These are phyloP conservation scores for Sesamia nonagrioides DNA, from an alignment of 1,140 invertebrate genomes.

Conservation along the genomic window DNA sequence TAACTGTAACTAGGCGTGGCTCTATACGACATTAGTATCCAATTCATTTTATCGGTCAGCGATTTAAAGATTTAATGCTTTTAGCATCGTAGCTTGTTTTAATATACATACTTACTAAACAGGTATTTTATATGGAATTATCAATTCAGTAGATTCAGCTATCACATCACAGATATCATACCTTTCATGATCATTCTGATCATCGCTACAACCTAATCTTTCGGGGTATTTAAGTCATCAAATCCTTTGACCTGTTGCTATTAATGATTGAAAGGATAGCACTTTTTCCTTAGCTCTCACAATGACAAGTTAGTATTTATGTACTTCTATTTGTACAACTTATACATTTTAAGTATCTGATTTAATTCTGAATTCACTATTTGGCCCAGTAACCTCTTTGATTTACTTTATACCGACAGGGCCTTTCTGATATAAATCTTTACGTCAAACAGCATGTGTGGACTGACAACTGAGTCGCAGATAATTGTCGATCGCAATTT, in stretches of 20 bases:
- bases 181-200: too few relatives aligned
- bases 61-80: constrained; percentile 29
- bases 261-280: neutral
- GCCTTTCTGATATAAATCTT: constrained; percentile 63
- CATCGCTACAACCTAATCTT: too few relatives aligned
- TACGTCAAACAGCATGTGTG: constrained; percentile 52
- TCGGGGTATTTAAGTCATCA: constrained; percentile 13
- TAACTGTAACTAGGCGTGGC: constrained; percentile 74
- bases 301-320: neutral
- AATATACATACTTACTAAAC: constrained; percentile 15
- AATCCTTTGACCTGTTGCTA: neutral
- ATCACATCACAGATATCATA: too few relatives aligned
- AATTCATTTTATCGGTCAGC: constrained; percentile 53
- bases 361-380: constrained; percentile 46
- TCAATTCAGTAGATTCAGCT: too few relatives aligned
- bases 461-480: constrained; percentile 59
- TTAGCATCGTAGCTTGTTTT: constrained; percentile 1
- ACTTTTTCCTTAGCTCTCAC: neutral
- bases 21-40: constrained; percentile 52
- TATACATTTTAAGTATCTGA: constrained; percentile 29
- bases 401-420: constrained; percentile 37
- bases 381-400: constrained; percentile 51
- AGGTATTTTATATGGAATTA: constrained; percentile 8
- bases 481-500: constrained; percentile 82
- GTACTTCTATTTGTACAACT: constrained; percentile 29